Evolutionary conservation across 2,113 vertebrate species (phyloP).

Genomic region (Piliocolobus tephrosceles): DNA sequence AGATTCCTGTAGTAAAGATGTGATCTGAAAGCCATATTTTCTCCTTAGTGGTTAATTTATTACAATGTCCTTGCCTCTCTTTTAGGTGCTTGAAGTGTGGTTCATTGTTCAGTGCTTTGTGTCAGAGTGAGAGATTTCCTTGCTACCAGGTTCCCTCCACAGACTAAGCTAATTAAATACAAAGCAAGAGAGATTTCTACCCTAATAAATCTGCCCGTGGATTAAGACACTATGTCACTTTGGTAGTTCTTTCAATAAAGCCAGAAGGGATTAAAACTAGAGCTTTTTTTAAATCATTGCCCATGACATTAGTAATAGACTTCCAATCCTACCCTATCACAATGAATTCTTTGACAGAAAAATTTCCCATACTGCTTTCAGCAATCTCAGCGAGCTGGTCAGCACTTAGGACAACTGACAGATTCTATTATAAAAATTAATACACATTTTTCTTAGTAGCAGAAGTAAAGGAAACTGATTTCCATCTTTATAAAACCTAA

Average conservation of each 20-base stretch:
- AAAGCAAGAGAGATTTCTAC: slow-evolving; percentile 74
- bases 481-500: slow-evolving; percentile 49
- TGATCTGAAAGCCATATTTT: slow-evolving; percentile 32
- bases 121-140: slow-evolving; percentile 68
- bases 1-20: background rate
- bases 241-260: slow-evolving; percentile 76
- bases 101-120: slow-evolving; percentile 59
- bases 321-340: slow-evolving; percentile 53
- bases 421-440: slow-evolving; percentile 49
- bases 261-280: slow-evolving; percentile 71
- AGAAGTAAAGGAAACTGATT: slow-evolving; percentile 58
- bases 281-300: slow-evolving; percentile 72
- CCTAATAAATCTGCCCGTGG: slow-evolving; percentile 75
- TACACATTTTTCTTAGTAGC: slow-evolving; percentile 65
- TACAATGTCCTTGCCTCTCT: slow-evolving; percentile 50
- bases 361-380: slow-evolving; percentile 55
- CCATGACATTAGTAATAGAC: slow-evolving; percentile 72
- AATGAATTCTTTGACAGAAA: slow-evolving; percentile 69
- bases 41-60: slow-evolving; percentile 46
- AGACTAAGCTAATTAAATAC: slow-evolving; percentile 78
- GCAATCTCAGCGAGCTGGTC: slow-evolving; percentile 37
- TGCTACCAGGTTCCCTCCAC: slow-evolving; percentile 62
- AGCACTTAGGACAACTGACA: slow-evolving; percentile 64
- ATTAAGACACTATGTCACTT: slow-evolving; percentile 74
- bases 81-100: slow-evolving; percentile 53